phyloP scores from a whole-genome alignment of 2,113 vertebrate genomes.

The Ctenodactylus gundi region DNA sequence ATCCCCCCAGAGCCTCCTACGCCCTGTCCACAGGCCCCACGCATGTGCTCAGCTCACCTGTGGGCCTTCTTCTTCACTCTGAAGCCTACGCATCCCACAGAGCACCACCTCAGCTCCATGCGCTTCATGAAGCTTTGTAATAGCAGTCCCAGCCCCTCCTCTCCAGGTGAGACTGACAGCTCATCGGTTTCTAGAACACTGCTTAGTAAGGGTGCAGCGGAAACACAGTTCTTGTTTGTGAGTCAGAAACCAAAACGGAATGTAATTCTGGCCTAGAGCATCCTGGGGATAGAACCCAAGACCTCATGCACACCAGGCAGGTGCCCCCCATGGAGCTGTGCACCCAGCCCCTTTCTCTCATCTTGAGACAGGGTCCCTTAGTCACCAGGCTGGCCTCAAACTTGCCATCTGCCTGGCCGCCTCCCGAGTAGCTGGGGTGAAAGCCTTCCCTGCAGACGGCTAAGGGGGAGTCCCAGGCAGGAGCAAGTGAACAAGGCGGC shows the following conservation, averaged over 20 bases:
- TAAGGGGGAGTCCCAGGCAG: neutral
- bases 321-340: neutral
- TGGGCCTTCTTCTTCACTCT: neutral
- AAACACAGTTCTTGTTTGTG: neutral
- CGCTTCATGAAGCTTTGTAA: neutral
- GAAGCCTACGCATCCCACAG: neutral
- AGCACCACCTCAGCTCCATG: neutral
- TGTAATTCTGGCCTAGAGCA: neutral
- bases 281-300: neutral
- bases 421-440: neutral
- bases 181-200: slow-evolving; percentile 19
- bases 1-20: neutral
- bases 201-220: neutral
- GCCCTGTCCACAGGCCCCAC: neutral
- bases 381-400: neutral
- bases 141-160: neutral
- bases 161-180: neutral
- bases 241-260: neutral
- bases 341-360: neutral
- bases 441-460: no score
- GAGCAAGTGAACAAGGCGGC: slow-evolving; percentile 7
- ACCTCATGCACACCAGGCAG: neutral
- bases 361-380: neutral
- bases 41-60: neutral
- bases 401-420: neutral